Evolutionary conservation across 2,797 vertebrate genomes (phyloP), one percentile per base, ranked within the genome.

Genomic region (Sphenodon punctatus): DNA sequence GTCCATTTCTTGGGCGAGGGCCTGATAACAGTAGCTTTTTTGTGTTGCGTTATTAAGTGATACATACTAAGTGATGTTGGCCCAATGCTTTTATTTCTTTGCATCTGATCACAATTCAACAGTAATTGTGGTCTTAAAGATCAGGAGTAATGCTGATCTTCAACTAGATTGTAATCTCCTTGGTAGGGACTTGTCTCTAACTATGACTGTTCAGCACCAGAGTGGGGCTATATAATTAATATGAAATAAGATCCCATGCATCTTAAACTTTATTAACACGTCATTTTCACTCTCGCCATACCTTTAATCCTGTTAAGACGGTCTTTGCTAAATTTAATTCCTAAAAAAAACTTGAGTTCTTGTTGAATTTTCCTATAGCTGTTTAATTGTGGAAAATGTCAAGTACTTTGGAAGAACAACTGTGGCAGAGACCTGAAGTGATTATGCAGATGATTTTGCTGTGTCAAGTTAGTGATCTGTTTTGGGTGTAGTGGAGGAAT

Each of bases 271-370:
- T 51, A 6, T 67, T 88, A 60, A 59, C 88, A 84, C 86, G 45
- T 15, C 85, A 56, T 79, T 58, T 38, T 67, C 1, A 0, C 4
- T 75, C 0, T 0, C 80, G 41, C 63, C n/a, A n/a, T 74, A 8
- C 32, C 84, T 60, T 91, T 88, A 78, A 80, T 92, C 88, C 84
- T 2, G 75, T 77, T 82, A 79, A 53, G 17, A 61, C 86, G 91
- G 74, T 82, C 8, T 53, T 30, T 66, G 38, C 59, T 89, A 59
- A 70, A 55, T 91, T 77, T 80, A 86, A 86, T 87, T 87, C 8
- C 34, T 45, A n/a, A 58, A 75, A 23, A n/a, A 43, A 22, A 63
- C 79, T 90, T 65, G 73, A 71, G 59, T 73, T 93, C 74, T 73
- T 73, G 3, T 74, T 60, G 78, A 88, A 51, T 86, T 79, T 87